Base-by-base conservation (phyloP, 2,888 invertebrate species). In the Pachymerium ferrugineum region DNA sequence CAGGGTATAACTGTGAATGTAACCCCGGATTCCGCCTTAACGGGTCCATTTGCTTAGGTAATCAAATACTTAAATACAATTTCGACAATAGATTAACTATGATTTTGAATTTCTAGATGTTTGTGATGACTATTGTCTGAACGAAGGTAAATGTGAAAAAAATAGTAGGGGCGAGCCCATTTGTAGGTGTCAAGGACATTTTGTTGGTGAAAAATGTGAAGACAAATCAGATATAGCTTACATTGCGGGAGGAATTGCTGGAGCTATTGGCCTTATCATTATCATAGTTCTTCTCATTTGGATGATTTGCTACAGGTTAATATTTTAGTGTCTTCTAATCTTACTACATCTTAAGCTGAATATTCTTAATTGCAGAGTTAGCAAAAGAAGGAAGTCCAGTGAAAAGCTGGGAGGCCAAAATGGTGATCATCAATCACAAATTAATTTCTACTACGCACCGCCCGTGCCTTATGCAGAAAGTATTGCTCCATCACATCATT, bases 201-300 rank as follows among this genome's bases (percentile, higher is more conserved):
- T 94, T 83, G 94, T 93, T 0, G 94, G 94, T 31, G 89, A 90
- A 76, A 91, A 91, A 77, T 95, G 94, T 80, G 87, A 90, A 2
- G 93, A 93, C 79, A 94, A 94, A 82, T 93, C 93, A n/a, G 93
- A 94, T 81, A 94, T 95, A 82, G 94, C 95, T 14, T 95, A 95
- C 83, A 94, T 95, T 76, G 94, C 94, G 72, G 94, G 94, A 68
- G 95, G 95, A 10, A 94, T 96, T 77, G 94, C 95, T 6, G 94
- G 93, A 19, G 91, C 93, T n/a, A 95, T 96, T 76, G 91, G 94
- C 79, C 89, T 96, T 80, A 91, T 95, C 78, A 94, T 96, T 80
- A 89, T 96, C 83, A 89, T 95, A 79, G 94, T 94, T 35, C 86
- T 96, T 77, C 88, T 96, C 73, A 93, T 96, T 78, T 96, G 95